Conservation (phyloP, 2,113 vertebrate genomes). For the Menura novaehollandiae region DNA sequence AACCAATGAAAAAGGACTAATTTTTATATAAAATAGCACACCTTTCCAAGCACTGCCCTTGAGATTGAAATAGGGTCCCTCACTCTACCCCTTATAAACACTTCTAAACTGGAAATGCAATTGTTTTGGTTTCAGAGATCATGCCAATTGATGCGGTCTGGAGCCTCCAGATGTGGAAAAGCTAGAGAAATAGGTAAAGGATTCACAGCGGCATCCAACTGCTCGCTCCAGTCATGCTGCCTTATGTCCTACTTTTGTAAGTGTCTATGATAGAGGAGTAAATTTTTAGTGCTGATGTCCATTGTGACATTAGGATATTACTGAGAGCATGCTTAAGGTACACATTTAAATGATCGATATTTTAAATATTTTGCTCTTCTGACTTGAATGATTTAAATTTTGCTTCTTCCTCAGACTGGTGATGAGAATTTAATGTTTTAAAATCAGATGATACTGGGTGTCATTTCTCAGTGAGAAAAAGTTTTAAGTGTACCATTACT, state of each 20-base stretch:
- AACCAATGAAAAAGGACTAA: neutral
- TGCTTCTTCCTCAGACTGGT: neutral
- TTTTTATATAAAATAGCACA: neutral
- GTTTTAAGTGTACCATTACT: neutral
- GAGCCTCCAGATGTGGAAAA: neutral
- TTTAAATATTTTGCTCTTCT: constrained; percentile 3
- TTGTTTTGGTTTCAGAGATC: neutral
- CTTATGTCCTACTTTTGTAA: neutral
- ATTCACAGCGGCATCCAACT: neutral
- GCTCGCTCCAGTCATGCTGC: neutral
- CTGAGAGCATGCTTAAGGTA: neutral
- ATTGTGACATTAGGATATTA: neutral
- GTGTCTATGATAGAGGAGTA: neutral
- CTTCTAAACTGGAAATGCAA: neutral
- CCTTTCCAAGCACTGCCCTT: neutral
- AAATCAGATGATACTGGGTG: neutral
- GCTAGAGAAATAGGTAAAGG: neutral
- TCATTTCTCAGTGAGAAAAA: neutral
- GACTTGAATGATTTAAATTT: neutral
- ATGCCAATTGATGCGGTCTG: neutral
- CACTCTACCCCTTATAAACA: neutral
- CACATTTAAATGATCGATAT: neutral
- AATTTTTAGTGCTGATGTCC: neutral
- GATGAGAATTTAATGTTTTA: constrained; percentile 33
- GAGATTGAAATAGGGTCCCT: neutral